Conservation (phyloP, 2,113 vertebrate species). For the Dolichotis patagonum region DNA sequence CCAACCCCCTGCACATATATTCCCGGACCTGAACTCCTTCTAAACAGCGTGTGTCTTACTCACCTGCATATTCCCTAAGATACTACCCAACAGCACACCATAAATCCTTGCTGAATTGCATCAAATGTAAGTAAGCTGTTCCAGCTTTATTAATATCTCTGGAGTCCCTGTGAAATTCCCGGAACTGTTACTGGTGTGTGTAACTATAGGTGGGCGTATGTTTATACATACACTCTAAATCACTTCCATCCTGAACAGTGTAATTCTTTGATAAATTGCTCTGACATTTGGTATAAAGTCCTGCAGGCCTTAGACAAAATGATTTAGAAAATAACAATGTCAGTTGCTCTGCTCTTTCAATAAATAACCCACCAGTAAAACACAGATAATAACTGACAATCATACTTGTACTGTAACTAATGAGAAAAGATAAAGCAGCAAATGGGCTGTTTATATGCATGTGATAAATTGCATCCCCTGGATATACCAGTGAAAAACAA, state of each 20-base stretch:
- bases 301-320: conserved; percentile 77
- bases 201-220: conserved; percentile 50
- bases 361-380: conserved; percentile 80
- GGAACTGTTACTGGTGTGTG: neutral
- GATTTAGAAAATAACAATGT: conserved; percentile 77
- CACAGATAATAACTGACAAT: conserved; percentile 80
- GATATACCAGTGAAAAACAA: conserved; percentile 71
- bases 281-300: conserved; percentile 80
- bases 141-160: neutral
- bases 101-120: neutral
- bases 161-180: neutral
- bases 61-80: neutral
- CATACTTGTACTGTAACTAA: conserved; percentile 80
- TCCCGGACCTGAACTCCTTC: neutral
- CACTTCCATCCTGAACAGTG: conserved; percentile 63
- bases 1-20: neutral
- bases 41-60: neutral
- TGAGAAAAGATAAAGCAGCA: conserved; percentile 78
- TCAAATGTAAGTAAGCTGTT: neutral
- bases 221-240: conserved; percentile 59
- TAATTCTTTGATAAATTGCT: conserved; percentile 77
- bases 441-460: conserved; percentile 76
- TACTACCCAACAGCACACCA: neutral
- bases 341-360: conserved; percentile 74
- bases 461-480: conserved; percentile 77